Conservation (phyloP, 1,140 invertebrate genomes). For the Venturia canescens region DNA sequence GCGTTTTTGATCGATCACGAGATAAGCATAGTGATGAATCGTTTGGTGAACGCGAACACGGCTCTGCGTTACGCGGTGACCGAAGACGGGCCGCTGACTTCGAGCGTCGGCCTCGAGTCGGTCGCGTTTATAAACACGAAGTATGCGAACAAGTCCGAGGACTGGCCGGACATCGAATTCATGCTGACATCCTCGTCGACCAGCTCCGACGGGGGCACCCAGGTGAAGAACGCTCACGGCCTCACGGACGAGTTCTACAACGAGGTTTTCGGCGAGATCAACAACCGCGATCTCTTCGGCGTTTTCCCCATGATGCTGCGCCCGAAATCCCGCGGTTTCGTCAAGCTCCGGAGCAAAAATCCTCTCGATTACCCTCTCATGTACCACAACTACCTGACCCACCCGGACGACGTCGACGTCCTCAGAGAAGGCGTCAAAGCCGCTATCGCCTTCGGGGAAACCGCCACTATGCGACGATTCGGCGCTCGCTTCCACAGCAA, state of each 20-base stretch:
- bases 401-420: constrained; percentile 87
- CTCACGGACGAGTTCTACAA: constrained; percentile 88
- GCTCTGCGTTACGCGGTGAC: constrained; percentile 86
- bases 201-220: constrained; percentile 86
- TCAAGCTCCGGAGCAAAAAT: constrained; percentile 86
- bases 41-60: constrained; percentile 87
- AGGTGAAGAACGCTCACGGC: constrained; percentile 87
- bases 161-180: constrained; percentile 94
- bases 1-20: constrained; percentile 89
- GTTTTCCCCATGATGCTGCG: constrained; percentile 92
- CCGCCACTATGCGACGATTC: constrained; percentile 84
- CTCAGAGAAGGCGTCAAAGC: constrained; percentile 91
- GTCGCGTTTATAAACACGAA: constrained; percentile 92
- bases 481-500: constrained; percentile 85
- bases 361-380: constrained; percentile 91
- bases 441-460: constrained; percentile 87
- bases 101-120: constrained; percentile 88
- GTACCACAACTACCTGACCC: constrained; percentile 92
- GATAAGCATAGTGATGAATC: constrained; percentile 85
- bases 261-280: constrained; percentile 83
- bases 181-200: constrained; percentile 90
- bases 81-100: constrained; percentile 89
- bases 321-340: constrained; percentile 88
- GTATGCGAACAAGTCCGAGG: constrained; percentile 88
- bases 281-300: constrained; percentile 85